phyloP scores from a whole-genome alignment of 2,797 vertebrate species.

The Pangasius krempfi region DNA sequence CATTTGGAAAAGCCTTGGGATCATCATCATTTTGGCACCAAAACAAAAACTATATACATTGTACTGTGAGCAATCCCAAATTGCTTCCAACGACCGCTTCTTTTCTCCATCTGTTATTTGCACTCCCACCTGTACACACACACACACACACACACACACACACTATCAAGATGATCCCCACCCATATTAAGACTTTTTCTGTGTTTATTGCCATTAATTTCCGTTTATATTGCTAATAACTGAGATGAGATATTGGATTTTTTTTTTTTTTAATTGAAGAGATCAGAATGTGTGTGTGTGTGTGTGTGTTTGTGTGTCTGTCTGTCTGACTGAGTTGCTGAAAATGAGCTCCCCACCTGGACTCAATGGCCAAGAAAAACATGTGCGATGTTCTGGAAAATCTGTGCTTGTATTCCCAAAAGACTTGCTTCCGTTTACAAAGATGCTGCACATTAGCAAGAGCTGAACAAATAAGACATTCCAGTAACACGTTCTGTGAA shows the following conservation, averaged over 20 bases:
- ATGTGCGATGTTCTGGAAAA: constrained; percentile 31
- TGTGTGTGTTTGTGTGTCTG: neutral
- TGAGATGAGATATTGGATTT: neutral
- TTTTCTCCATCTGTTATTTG: neutral
- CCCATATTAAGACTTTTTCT: neutral
- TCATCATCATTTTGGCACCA: neutral
- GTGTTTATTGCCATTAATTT: neutral
- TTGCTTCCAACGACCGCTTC: neutral
- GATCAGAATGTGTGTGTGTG: neutral
- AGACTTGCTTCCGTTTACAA: neutral
- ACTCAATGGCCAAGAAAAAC: constrained; percentile 27
- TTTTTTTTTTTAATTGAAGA: neutral
- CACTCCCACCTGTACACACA: neutral
- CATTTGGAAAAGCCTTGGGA: neutral
- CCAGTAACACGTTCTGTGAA: neutral
- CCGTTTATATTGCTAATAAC: neutral
- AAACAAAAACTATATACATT: neutral
- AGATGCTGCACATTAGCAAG: neutral
- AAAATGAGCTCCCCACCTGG: constrained; percentile 32
- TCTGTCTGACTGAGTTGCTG: neutral
- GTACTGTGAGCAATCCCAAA: neutral
- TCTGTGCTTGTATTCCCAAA: neutral
- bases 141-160: neutral
- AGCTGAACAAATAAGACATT: neutral
- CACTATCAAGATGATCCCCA: neutral